Conservation (phyloP, 23 tunicate genomes). For the Ciona savignyi region DNA sequence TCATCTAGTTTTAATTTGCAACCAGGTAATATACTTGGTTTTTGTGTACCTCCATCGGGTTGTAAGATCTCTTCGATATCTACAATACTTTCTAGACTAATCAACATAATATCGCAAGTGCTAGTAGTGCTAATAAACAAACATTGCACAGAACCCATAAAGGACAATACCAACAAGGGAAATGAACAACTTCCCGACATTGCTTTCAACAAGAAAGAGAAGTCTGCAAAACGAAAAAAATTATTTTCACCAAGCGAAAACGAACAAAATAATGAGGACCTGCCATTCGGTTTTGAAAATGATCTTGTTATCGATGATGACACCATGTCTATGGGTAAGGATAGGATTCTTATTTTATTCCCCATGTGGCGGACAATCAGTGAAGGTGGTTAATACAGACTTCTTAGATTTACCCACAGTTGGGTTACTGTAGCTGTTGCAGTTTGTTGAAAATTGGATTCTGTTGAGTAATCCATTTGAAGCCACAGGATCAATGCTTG, state of each 20-base stretch:
- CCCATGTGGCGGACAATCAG: too few species aligned
- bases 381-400: too few species aligned
- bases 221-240: slow-evolving; percentile 17
- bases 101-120: not conserved
- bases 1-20: too few species aligned
- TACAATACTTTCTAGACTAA: not conserved
- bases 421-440: too few species aligned
- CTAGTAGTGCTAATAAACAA: not conserved
- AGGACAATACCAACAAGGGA: not conserved
- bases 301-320: slow-evolving; percentile 55
- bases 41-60: not conserved
- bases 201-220: not conserved
- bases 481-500: too few species aligned
- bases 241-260: slow-evolving; percentile 16
- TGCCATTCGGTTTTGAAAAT: slow-evolving; percentile 6
- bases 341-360: too few species aligned
- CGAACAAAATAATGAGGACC: not conserved
- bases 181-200: slow-evolving; percentile 9
- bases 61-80: not conserved
- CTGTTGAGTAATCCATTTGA: not conserved
- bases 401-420: too few species aligned
- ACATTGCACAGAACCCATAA: not conserved
- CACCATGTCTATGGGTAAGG: slow-evolving; percentile 13
- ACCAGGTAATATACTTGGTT: too few species aligned
- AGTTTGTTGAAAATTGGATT: not conserved